Percentiles rank a stretch among this genome's conserved stretches.
phyloP scores from a whole-genome alignment of 1,140 invertebrate genomes.

The Drosophila ambigua region DNA sequence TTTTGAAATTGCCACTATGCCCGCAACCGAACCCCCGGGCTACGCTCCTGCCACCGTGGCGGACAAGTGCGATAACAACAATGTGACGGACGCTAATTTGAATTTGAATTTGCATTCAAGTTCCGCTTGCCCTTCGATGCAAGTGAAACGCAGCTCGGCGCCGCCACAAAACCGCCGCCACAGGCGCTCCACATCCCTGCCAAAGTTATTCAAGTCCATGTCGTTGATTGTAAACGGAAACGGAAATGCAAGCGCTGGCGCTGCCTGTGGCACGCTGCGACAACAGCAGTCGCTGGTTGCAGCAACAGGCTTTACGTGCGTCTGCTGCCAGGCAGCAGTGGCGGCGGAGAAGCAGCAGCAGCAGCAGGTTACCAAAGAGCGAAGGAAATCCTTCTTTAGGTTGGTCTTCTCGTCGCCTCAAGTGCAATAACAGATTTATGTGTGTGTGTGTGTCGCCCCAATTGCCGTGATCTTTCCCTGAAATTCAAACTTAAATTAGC shows the following conservation, averaged over 20 bases:
- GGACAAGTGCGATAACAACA: constrained; percentile 36
- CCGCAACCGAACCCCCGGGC: background rate
- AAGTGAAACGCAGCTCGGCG: constrained; percentile 60
- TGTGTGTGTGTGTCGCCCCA: constrained; percentile 6
- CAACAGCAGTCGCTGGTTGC: constrained; percentile 26
- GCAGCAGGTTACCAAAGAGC: constrained; percentile 6
- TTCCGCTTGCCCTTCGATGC: constrained; percentile 16
- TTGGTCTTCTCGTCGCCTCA: background rate
- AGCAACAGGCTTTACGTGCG: constrained; percentile 62
- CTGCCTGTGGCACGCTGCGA: constrained; percentile 5
- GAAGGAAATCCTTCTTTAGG: constrained; percentile 3
- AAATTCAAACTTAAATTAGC: constrained; percentile 17
- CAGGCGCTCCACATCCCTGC: constrained; percentile 30
- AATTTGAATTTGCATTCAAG: constrained; percentile 30
- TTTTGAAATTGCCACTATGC: constrained; percentile 36
- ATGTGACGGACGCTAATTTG: constrained; percentile 42
- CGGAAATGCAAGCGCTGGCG: background rate
- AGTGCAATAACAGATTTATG: constrained; percentile 55
- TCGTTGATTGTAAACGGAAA: constrained; percentile 46
- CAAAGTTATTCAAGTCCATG: constrained; percentile 60
- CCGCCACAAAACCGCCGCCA: constrained; percentile 6
- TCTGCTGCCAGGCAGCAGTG: constrained; percentile 47
- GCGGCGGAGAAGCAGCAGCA: constrained; percentile 10
- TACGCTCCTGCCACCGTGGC: background rate
- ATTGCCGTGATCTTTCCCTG: constrained; percentile 11